Evolutionary conservation across 2,888 invertebrate species (phyloP), one percentile per base, ranked within the genome.

Genomic region (Mesoligia furuncula): DNA sequence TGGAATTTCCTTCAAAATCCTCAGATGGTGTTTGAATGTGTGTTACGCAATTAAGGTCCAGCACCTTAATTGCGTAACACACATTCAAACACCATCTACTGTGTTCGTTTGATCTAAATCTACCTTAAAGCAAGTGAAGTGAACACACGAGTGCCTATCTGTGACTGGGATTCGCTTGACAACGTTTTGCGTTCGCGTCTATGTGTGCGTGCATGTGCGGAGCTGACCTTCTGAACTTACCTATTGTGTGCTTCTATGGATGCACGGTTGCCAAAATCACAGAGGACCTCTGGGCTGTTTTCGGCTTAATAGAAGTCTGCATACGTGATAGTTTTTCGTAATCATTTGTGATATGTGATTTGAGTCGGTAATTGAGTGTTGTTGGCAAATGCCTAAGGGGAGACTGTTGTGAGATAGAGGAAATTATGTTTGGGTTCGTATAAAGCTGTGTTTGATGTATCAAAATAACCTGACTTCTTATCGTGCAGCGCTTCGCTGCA

Each of bases 241-340:
- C 13, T 59, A 3, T 24, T 27, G 11, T n/a, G 27, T 64, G 64
- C 0, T 2, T 36, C 62, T 65, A 51, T 77, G 65, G 45, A 80
- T 80, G 73, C 80, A 83, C 39, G 79, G 31, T 75, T 66, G 74
- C 75, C 77, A 77, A 85, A 85, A 81, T 87, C 85, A 84, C 72
- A 65, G 73, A 70, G 74, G 69, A 79, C 73, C 80, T 77, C 74
- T 61, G 75, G 66, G 65, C 69, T 73, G 57, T 77, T 76, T 78
- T 71, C 45, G 77, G 62, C 61, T 81, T 87, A 81, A 84, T 86
- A 81, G 51, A 73, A 75, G 75, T 73, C 76, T 77, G 77, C 82
- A 82, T 80, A 87, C 79, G 87, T 87, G 78, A 84, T 78, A 72
- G 75, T 84, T 65, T 78, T 84, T 45, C 64, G 73, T 67, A 73